Base-by-base conservation (phyloP, 2,113 vertebrate species). In the Dicerorhinus sumatrensis region DNA sequence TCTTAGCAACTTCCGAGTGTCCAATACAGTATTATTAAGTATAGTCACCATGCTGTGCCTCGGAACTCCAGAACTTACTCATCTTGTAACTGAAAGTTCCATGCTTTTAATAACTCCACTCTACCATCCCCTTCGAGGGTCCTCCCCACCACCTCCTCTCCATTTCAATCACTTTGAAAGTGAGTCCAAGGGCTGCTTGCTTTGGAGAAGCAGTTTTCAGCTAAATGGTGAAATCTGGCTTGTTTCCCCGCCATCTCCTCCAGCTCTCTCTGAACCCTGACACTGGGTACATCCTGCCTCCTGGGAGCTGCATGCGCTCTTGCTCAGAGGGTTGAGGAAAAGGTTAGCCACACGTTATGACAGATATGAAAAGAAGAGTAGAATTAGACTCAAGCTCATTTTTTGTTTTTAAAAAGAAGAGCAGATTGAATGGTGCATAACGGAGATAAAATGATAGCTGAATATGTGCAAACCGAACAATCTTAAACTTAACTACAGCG, bases 41-140 rank as follows among this genome's bases (percentile, higher is more conserved):
- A 0, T 6, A 29, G 73, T 54, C 33, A 29, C 75, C 6, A 4
- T 21, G 25, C 11, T 16, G 7, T 67, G 23, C 62, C 60, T 67
- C 29, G 11, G 46, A 31, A 39, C 33, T 14, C 60, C 46, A 36
- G 27, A 67, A n/a, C 27, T 21, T 20, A 2, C 12, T 54, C 33
- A 18, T 54, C 73, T 51, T 51, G 2, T 51, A 65, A 51, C 60
- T 31, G 46, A 54, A 77, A 79, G 14, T 9, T 51, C 11, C 0
- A 12, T 63, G 56, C 73, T 46, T 90, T n/a, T 42, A 23, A 36
- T 20, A 31, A 31, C 23, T 18, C 31, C 36, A 56, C 25, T 17
- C 21, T 17, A 3, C 7, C 3, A 0, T 23, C 27, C 48, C 9
- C 48, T 67, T 58, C 1, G 1, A 29, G n/a, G 14, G 6, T 29